Conservation (phyloP, 1,140 invertebrate genomes). For the Drosophila sturtevanti region DNA sequence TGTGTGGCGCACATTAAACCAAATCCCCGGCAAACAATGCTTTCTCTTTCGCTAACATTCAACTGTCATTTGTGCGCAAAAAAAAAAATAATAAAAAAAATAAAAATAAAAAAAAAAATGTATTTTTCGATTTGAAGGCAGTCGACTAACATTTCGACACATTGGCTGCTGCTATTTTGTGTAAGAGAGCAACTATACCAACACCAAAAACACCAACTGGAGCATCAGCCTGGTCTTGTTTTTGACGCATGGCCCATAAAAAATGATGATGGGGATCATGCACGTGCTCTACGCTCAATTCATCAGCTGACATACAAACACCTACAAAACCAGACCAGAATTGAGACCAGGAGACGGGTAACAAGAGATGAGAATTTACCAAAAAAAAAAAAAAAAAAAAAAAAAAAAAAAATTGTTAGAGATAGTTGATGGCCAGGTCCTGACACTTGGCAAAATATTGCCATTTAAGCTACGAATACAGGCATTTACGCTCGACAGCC, state of each 20-base stretch:
- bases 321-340: slow-evolving; percentile 48
- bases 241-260: slow-evolving; percentile 76
- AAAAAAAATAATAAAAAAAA: neutral
- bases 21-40: slow-evolving; percentile 24
- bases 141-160: slow-evolving; percentile 65
- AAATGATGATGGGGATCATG: slow-evolving; percentile 79
- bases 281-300: slow-evolving; percentile 77
- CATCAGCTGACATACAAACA: slow-evolving; percentile 64
- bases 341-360: neutral
- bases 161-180: slow-evolving; percentile 52
- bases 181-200: slow-evolving; percentile 4
- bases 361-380: neutral
- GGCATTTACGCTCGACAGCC: slow-evolving; percentile 67
- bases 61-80: slow-evolving; percentile 34
- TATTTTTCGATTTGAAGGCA: slow-evolving; percentile 54
- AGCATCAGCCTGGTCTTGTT: slow-evolving; percentile 39
- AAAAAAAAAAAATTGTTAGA: slow-evolving; percentile 1
- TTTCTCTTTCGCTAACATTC: slow-evolving; percentile 11
- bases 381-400: too few relatives aligned
- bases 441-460: slow-evolving; percentile 75
- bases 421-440: slow-evolving; percentile 61
- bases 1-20: slow-evolving; percentile 14
- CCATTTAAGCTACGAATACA: slow-evolving; percentile 75
- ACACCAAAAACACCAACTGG: slow-evolving; percentile 23
- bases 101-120: slow-evolving; percentile 15